A percentile compares a stretch with the other conserved stretches of the same genome.
phyloP scores from a whole-genome alignment of 2,888 invertebrate genomes.

The Spodoptera picta region DNA sequence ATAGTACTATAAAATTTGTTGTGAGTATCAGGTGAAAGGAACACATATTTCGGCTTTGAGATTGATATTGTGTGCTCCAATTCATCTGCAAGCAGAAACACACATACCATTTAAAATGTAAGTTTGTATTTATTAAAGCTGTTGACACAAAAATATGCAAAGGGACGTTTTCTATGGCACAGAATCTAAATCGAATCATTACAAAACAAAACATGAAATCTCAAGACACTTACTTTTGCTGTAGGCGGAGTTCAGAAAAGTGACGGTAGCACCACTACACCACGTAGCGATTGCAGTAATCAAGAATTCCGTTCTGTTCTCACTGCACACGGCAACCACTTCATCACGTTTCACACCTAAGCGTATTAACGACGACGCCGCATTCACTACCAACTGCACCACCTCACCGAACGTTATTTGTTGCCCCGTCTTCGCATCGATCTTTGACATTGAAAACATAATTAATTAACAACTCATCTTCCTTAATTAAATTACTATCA shows the following conservation, averaged over 20 bases:
- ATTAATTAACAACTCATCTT: constrained; percentile 26
- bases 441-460: constrained; percentile 54
- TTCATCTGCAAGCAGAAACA: constrained; percentile 68
- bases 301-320: constrained; percentile 72
- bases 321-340: constrained; percentile 72
- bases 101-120: too few relatives aligned
- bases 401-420: constrained; percentile 65
- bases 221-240: constrained; percentile 63
- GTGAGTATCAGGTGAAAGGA: constrained; percentile 68
- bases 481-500: neutral
- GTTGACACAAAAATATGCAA: too few relatives aligned
- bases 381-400: constrained; percentile 65
- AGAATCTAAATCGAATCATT: neutral
- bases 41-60: constrained; percentile 74
- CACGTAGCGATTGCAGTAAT: constrained; percentile 56
- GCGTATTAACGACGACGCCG: constrained; percentile 61
- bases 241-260: constrained; percentile 69
- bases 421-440: constrained; percentile 63
- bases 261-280: constrained; percentile 63
- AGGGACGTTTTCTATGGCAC: neutral
- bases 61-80: constrained; percentile 70
- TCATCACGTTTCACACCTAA: constrained; percentile 68
- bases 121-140: too few relatives aligned
- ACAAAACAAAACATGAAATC: neutral
- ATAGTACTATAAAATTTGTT: constrained; percentile 62